These are phyloP conservation scores for Otolemur garnettii DNA, from an alignment of 2,113 vertebrate genomes.

Conservation along the genomic window DNA sequence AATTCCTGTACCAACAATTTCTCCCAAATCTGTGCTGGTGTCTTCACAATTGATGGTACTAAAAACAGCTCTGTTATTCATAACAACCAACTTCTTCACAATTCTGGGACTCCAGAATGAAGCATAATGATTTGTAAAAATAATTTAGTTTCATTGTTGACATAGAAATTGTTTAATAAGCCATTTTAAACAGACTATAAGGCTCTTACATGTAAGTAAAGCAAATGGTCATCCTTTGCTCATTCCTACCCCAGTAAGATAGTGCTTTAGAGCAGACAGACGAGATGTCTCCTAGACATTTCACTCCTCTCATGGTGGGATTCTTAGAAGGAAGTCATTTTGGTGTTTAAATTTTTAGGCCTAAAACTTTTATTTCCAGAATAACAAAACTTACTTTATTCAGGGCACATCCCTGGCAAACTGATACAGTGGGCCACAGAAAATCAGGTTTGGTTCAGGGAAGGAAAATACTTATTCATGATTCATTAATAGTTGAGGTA, in stretches of 20 bases:
- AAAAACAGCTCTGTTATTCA: background rate
- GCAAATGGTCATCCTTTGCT: background rate
- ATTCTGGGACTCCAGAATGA: background rate
- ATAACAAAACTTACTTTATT: slow-evolving; percentile 29
- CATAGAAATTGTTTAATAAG: background rate
- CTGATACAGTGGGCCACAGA: background rate
- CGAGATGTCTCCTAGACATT: background rate
- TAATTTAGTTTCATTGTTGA: background rate
- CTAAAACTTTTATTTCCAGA: background rate
- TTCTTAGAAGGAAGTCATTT: slow-evolving; percentile 30
- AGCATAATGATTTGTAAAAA: background rate
- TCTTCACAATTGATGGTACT: background rate
- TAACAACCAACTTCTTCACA: background rate
- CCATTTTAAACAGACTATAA: background rate
- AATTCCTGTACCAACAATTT: background rate
- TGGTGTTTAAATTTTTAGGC: background rate
- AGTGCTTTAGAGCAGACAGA: background rate
- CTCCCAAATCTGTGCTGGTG: too few species aligned
- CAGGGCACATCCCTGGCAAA: background rate
- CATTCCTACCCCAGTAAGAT: background rate
- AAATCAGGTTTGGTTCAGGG: slow-evolving; percentile 6
- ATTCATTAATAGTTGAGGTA: background rate
- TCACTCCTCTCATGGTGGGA: background rate
- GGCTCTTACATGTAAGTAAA: background rate
- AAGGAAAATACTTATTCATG: background rate